Percentiles rank a stretch among this genome's conserved stretches.
Evolutionary conservation across 2,797 vertebrate genomes (phyloP).

Genomic region (Acanthornis magna): DNA sequence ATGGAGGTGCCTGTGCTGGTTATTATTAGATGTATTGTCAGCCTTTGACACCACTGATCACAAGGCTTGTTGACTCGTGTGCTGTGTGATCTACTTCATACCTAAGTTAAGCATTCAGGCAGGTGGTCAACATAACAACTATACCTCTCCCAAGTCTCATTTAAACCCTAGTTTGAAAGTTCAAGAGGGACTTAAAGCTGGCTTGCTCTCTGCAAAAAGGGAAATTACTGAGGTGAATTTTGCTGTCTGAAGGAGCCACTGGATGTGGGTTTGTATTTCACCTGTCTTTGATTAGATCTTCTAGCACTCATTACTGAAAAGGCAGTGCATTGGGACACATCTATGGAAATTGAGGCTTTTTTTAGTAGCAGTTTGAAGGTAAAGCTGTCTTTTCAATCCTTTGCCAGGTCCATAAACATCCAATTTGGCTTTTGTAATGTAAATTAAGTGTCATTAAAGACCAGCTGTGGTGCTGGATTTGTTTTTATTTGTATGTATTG

Average conservation of each 20-base stretch:
- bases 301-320: background rate
- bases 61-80: background rate
- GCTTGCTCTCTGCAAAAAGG: background rate
- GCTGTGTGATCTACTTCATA: background rate
- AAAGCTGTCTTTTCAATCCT: background rate
- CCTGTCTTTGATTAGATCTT: background rate
- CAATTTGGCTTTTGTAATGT: background rate
- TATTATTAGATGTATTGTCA: constrained; percentile 3
- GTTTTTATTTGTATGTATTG: background rate
- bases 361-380: background rate
- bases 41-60: background rate
- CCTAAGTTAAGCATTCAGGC: background rate
- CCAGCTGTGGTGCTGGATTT: background rate
- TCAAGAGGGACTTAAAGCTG: background rate
- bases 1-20: background rate
- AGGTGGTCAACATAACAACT: background rate
- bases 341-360: background rate
- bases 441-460: background rate
- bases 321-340: background rate
- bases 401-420: background rate
- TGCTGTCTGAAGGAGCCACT: background rate
- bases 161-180: background rate
- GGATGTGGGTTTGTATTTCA: background rate
- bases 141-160: background rate
- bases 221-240: background rate